Percentiles rank a stretch among this genome's conserved stretches.
phyloP scores from a whole-genome alignment of 1,140 invertebrate species.

The Coenobita brevimanus region DNA sequence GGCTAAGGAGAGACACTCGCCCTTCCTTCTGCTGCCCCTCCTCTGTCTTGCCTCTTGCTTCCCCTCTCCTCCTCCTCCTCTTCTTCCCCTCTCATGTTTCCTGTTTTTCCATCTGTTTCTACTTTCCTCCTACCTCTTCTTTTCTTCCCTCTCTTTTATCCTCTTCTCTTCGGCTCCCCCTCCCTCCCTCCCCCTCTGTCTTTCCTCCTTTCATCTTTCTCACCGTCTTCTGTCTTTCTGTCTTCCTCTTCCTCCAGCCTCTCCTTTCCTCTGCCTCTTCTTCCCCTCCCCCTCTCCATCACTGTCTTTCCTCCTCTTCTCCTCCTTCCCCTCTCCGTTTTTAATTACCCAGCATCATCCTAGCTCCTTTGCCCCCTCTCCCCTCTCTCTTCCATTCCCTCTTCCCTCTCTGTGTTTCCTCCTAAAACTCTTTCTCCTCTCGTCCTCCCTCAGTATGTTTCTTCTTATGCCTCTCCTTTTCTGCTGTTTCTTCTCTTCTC shows the following conservation, averaged over 20 bases:
- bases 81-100: background rate
- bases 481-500: background rate
- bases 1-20: too few species aligned
- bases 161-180: conserved; percentile 3
- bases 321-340: too few species aligned
- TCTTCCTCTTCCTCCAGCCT: too few species aligned
- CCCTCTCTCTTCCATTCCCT: too few species aligned
- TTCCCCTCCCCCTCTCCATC: background rate
- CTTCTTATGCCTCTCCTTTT: background rate
- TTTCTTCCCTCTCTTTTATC: conserved; percentile 18
- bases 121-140: background rate
- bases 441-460: too few species aligned
- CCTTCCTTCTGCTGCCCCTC: background rate
- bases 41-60: background rate
- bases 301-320: background rate
- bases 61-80: too few species aligned
- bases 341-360: background rate
- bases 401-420: too few species aligned
- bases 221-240: background rate
- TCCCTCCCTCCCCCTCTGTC: conserved; percentile 1
- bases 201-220: background rate
- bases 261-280: background rate
- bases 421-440: too few species aligned
- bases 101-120: background rate
- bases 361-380: too few species aligned